These are phyloP conservation scores for Zonotrichia leucophrys DNA, from an alignment of 2,113 vertebrate species.

Conservation along the genomic window DNA sequence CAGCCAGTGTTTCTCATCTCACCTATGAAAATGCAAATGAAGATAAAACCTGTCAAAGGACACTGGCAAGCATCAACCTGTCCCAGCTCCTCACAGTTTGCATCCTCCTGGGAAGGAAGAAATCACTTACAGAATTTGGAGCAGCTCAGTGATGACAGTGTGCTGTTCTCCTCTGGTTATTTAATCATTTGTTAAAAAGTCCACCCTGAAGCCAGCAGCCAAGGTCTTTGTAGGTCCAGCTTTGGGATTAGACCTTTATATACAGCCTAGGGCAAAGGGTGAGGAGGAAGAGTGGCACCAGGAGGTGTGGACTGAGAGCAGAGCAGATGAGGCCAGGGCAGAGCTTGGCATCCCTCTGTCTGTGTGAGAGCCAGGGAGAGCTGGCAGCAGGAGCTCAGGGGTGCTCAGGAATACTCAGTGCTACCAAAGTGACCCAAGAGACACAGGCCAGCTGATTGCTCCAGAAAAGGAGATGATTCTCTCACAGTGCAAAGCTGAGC, in stretches of 20 bases:
- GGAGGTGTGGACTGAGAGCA: neutral
- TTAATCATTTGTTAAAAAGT: neutral
- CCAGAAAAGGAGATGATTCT: neutral
- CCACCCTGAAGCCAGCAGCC: neutral
- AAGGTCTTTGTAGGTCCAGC: neutral
- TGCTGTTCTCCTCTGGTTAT: neutral
- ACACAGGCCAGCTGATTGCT: accelerated
- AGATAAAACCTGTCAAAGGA: neutral
- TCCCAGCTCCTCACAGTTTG: neutral
- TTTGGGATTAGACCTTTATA: neutral
- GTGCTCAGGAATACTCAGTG: neutral
- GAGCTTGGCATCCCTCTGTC: neutral
- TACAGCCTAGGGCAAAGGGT: neutral
- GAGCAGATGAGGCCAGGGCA: neutral
- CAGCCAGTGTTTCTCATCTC: conserved; percentile 39
- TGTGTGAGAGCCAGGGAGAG: neutral
- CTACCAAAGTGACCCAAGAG: neutral
- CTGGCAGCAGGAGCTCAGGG: neutral
- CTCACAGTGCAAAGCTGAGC: neutral
- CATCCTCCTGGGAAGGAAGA: neutral
- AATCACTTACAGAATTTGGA: neutral
- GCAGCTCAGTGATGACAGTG: accelerated
- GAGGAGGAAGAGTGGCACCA: neutral
- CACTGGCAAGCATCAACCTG: neutral
- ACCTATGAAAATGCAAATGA: conserved; percentile 54